These are phyloP conservation scores for Pachypeltis micranthus DNA, from an alignment of 1,140 invertebrate species.

Conservation along the genomic window DNA sequence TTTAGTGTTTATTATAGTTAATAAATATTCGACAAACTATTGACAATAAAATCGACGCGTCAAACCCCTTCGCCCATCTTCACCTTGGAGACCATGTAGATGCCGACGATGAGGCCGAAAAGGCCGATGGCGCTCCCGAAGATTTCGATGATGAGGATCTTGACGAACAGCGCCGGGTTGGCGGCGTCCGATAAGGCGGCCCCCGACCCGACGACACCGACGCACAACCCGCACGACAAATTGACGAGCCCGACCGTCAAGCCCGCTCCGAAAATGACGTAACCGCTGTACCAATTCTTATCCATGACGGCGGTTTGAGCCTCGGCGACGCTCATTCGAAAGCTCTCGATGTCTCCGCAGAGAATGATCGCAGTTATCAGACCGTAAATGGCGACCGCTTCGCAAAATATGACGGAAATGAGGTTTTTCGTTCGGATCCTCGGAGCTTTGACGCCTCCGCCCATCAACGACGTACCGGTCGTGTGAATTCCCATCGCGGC, in stretches of 20 bases:
- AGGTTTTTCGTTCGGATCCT: conserved; percentile 99
- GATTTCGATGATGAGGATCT: conserved; percentile 95
- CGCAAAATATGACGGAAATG: conserved; percentile 97
- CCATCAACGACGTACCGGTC: conserved; percentile 89
- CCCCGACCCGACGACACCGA: conserved; percentile 89
- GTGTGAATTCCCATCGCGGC: conserved; percentile 94
- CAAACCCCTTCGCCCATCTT: conserved; percentile 52
- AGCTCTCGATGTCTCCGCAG: conserved; percentile 58
- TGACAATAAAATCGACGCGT: too few relatives aligned
- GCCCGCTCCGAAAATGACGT: conserved; percentile 90
- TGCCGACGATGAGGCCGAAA: conserved; percentile 92
- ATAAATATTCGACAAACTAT: too few relatives aligned
- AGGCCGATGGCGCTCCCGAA: conserved; percentile 95
- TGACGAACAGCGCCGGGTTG: conserved; percentile 88
- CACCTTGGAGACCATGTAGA: conserved; percentile 69
- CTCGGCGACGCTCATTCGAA: conserved; percentile 26
- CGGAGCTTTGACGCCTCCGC: conserved; percentile 95
- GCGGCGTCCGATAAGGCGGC: conserved; percentile 92
- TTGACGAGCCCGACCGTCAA: conserved; percentile 87
- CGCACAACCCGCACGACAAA: conserved; percentile 86
- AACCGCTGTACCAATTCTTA: conserved; percentile 65
- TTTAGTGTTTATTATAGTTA: too few relatives aligned
- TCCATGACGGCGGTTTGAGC: conserved; percentile 34
- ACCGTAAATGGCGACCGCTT: conserved; percentile 95
- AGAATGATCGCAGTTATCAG: conserved; percentile 94